Base-by-base conservation (phyloP, 2,797 vertebrate species). In the Pempheris klunzingeri region DNA sequence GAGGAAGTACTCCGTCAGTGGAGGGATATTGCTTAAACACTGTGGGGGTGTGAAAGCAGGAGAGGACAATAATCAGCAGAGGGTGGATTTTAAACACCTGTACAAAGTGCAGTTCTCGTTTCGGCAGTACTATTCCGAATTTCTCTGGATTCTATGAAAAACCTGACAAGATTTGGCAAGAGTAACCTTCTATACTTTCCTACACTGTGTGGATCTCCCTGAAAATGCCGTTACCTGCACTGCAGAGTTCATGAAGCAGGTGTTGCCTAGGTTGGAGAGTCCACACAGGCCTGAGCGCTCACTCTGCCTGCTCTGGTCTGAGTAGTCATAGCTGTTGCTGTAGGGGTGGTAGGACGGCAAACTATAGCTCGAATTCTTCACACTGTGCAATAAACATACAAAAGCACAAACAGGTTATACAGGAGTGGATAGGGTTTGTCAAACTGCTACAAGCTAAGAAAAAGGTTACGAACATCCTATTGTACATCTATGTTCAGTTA, bases 171-270 rank as follows among this genome's bases (percentile, higher is more conserved):
- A 46, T 22, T 8, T 22, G 28, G 5, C 20, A 26, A 62, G 32
- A 22, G 28, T 14, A 76, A 70, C 12, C 62, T 71, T 36, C 20
- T 6, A 11, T 12, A 47, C 20, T 59, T 49, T 36, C 11, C 15
- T 13, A 3, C 1, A 32, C 6, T n/a, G 36, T 15, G 30, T 22
- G 13, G 39, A 32, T 12, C 43, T 24, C 71, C n/a, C 17, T 10
- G 30, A 47, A 38, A 58, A n/a, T 12, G 44, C 11, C 0, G 43
- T 62, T 96, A 99, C 98, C 97, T 99, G 98, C 93, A 98, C 97
- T 86, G 97, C 97, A 81, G 98, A 99, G 92, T 98, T 99, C 97
- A 99, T 99, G 94, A 99, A 99, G 94, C 98, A 99, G 1, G 98
- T 99, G 95, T 99, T 99, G 64, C 97, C 98, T 94, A 99, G 95